A percentile compares a stretch with the other conserved stretches of the same genome.
Conservation (phyloP, 2,888 invertebrate species). For the Temnothorax ravouxi region DNA sequence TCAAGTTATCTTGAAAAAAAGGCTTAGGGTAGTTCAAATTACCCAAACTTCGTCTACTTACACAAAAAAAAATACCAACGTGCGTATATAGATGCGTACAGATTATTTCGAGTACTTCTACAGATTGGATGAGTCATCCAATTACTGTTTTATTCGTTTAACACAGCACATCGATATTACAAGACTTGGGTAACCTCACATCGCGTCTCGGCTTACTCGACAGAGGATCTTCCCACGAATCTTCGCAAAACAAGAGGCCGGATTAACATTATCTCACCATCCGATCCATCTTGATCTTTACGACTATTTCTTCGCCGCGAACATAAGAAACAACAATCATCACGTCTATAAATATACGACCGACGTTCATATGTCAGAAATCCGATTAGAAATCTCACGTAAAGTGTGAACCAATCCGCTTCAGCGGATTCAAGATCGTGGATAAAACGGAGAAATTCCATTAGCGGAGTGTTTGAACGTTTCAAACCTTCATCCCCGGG, state of each 20-base stretch:
- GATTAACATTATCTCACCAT: conserved; percentile 65
- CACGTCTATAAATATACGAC: neutral
- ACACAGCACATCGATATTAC: conserved; percentile 9
- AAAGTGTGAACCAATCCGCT: neutral
- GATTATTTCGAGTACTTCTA: neutral
- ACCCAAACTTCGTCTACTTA: too few relatives aligned
- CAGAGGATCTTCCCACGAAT: conserved; percentile 33
- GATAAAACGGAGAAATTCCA: neutral
- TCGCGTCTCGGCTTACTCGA: conserved; percentile 24
- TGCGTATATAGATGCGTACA: neutral
- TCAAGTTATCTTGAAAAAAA: too few relatives aligned
- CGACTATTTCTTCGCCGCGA: conserved; percentile 46
- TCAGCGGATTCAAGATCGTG: neutral
- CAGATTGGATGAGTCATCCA: neutral
- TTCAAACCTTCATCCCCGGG: neutral
- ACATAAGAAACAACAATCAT: conserved; percentile 60
- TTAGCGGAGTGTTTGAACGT: conserved; percentile 10
- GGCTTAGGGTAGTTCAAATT: too few relatives aligned
- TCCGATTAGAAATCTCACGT: conserved; percentile 8
- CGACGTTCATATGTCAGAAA: neutral
- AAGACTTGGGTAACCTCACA: conserved; percentile 16
- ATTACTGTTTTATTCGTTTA: conserved; percentile 2
- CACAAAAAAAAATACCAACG: too few relatives aligned
- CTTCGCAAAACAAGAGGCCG: conserved; percentile 62
- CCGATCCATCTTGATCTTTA: conserved; percentile 55